A percentile compares a stretch with the other conserved stretches of the same genome.
phyloP scores from a whole-genome alignment of 2,888 invertebrate genomes.

The Drosophila maculinotata region DNA sequence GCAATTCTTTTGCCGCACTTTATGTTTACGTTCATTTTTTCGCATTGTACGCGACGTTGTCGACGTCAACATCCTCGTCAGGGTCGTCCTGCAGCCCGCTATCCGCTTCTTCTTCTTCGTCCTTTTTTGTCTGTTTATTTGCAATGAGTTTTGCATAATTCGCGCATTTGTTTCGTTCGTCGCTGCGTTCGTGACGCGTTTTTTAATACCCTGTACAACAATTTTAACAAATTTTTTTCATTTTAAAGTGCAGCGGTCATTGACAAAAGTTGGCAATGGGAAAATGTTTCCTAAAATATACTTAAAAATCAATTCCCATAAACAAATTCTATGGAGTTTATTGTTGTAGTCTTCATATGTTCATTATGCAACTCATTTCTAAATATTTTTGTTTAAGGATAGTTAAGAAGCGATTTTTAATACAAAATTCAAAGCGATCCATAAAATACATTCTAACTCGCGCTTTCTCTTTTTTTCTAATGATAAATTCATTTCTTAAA shows the following conservation, averaged over 20 bases:
- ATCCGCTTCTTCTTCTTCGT: background rate
- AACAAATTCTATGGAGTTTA: too few relatives aligned
- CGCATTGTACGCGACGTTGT: slow-evolving; percentile 66
- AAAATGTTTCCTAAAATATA: too few relatives aligned
- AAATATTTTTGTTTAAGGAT: too few relatives aligned
- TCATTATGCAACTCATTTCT: too few relatives aligned
- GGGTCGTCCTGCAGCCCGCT: slow-evolving; percentile 34
- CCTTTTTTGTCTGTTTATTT: slow-evolving; percentile 70
- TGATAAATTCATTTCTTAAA: too few relatives aligned
- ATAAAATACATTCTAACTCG: too few relatives aligned
- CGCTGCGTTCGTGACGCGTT: slow-evolving; percentile 31
- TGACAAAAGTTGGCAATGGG: too few relatives aligned
- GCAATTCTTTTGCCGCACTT: slow-evolving; percentile 69
- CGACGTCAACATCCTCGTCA: slow-evolving; percentile 80
- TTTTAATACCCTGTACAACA: slow-evolving; percentile 23
- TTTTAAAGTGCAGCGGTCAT: background rate
- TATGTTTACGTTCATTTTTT: slow-evolving; percentile 77
- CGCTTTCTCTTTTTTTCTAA: too few relatives aligned
- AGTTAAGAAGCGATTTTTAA: too few relatives aligned
- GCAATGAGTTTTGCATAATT: slow-evolving; percentile 79
- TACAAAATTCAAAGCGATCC: too few relatives aligned
- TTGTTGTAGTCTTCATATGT: too few relatives aligned
- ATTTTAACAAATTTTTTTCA: background rate
- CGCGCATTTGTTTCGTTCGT: slow-evolving; percentile 76
- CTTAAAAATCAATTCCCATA: too few relatives aligned